phyloP scores from a whole-genome alignment of 2,888 invertebrate genomes.

The Julus scandinavius region DNA sequence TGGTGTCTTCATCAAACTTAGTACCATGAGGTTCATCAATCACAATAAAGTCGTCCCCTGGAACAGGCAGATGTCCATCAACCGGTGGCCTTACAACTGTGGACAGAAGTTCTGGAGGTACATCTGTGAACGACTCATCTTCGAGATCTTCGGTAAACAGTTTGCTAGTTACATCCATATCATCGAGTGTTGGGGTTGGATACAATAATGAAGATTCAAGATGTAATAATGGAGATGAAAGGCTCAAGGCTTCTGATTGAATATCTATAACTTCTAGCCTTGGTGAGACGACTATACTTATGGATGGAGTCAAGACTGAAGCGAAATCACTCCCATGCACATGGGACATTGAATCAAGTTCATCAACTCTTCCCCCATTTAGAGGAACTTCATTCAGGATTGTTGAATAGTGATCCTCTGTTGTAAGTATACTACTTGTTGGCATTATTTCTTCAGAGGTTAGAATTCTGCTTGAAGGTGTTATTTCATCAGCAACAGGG shows the following conservation, averaged over 20 bases:
- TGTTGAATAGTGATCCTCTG: constrained; percentile 16
- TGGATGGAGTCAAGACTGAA: background rate
- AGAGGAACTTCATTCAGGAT: constrained; percentile 47
- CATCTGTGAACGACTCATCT: background rate
- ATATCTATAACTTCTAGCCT: background rate
- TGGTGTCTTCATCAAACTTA: constrained; percentile 54
- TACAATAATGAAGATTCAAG: background rate
- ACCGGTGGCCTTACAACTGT: background rate
- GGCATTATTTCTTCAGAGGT: background rate
- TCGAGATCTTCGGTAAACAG: background rate
- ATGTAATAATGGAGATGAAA: background rate
- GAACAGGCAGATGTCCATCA: background rate
- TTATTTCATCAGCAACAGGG: background rate
- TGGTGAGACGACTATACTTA: background rate
- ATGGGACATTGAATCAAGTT: background rate
- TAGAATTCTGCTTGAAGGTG: background rate
- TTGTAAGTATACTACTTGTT: background rate
- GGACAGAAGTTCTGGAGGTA: background rate
- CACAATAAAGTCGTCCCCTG: constrained; percentile 51
- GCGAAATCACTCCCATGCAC: background rate
- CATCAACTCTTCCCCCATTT: background rate
- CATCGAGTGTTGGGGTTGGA: background rate
- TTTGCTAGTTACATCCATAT: background rate
- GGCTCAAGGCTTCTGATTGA: background rate
- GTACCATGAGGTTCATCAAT: constrained; percentile 57